These are phyloP conservation scores for Acanthosepion esculentum DNA, from an alignment of 2,888 invertebrate genomes.

Conservation along the genomic window DNA sequence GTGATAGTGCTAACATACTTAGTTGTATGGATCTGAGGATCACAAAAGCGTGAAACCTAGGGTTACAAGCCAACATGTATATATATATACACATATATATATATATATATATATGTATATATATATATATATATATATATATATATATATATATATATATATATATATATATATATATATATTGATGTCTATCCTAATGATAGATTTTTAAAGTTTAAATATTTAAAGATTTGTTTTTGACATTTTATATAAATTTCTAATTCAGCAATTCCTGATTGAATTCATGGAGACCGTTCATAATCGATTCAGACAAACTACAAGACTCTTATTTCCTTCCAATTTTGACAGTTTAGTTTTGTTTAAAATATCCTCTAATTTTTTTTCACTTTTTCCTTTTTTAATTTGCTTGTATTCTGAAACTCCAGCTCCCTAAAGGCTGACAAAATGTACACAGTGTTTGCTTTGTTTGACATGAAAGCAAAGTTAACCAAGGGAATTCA, in stretches of 20 bases:
- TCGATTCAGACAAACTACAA: neutral
- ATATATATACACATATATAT: accelerated
- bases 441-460: neutral
- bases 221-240: neutral
- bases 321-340: neutral
- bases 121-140: accelerated
- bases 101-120: accelerated
- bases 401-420: neutral
- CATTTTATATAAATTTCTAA: neutral
- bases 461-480: neutral
- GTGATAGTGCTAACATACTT: too few relatives aligned
- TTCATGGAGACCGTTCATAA: neutral
- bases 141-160: too few relatives aligned
- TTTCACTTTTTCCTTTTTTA: neutral
- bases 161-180: too few relatives aligned
- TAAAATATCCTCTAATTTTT: neutral
- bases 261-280: neutral
- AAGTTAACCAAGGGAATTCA: neutral
- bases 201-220: too few relatives aligned
- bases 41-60: too few relatives aligned
- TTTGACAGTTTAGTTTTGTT: neutral
- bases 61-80: too few relatives aligned
- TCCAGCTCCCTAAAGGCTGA: neutral
- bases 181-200: too few relatives aligned
- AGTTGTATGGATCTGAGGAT: too few relatives aligned